Base-by-base conservation (phyloP, 2,888 invertebrate genomes). In the Noctua janthe region DNA sequence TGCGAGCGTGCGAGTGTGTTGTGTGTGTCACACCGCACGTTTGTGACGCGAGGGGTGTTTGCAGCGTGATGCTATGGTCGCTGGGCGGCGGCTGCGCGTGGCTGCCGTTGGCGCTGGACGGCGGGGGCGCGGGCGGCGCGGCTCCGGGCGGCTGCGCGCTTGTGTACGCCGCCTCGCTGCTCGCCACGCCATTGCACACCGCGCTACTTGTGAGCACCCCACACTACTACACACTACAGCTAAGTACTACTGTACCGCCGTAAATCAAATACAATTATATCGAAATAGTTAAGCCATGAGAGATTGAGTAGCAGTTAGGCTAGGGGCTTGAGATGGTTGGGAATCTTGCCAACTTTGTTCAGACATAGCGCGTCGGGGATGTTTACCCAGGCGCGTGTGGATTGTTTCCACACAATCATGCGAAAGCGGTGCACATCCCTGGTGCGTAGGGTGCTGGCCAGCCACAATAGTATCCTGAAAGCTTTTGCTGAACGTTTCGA, bases 181-280 rank as follows among this genome's bases (percentile, higher is more conserved):
- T 91, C 98, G 97, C 87, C 98, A 98, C 74, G 98, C 98, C 6
- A 99, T 99, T 95, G 99, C 17, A 98, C 99, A 17, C 98, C 98
- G 0, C 97, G 97, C 77, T 98, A 98, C 15, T 98, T 98, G 88
- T 86, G 97, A 98, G 81, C 99, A 94, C 96, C 99, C 51, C 8
- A n/a, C 62, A 51, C 47, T 69, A 43, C 67, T 67, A 69, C 35
- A 20, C 66, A 66, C 64, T 47, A 66, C 35, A 66, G 23, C 74
- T 20, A 47, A 47, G 43, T 62, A 29, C 47, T 47, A 47, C 43
- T 69, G 6, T n/a, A 69, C 47, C 15, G 39, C n/a, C 47, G 47
- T 67, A 7, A 43, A 11, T 20, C 54, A 59, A 8, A 23, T 56
- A 56, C 23, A 23, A 8, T 56, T 56, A 23, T 59, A 59, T 59